Evolutionary conservation across 2,797 vertebrate species (phyloP), one percentile per base, ranked within the genome.

Genomic region (Gobio occitaniae): DNA sequence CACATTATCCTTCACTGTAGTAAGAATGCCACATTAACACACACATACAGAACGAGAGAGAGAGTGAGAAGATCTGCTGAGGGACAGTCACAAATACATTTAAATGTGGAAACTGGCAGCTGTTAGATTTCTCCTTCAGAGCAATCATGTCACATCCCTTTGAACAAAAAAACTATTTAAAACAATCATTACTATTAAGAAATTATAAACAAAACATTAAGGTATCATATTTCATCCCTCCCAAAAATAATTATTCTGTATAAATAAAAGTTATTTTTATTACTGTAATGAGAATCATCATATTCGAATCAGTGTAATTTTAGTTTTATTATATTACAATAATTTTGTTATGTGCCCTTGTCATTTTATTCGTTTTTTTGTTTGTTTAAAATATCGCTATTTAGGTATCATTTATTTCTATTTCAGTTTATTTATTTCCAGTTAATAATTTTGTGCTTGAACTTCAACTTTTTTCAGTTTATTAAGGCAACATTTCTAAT

Each of bases 1-100:
- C 72, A 54, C 81, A 68, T 91, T 95, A 63, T 93, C 94, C 0
- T 89, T 90, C 59, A 86, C 96, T 96, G 89, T 25, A 83, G 56
- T 13, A 83, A 19, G 16, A 72, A 29, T 29, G 32, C 68, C 44
- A 77, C 16, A 32, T 70, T 76, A 7, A 63, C 48, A 84, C 74
- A 82, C 7, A 21, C 52, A 50, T 6, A 21, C 3, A 36, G n/a
- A 66, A 21, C 1, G 1, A 5, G 13, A 56, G 21, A 75, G 59
- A 15, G 4, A 19, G 21, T n/a, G 15, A 71, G 48, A 77, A 59
- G 1, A n/a, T n/a, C 4, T 4, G 12, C 17, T 21, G 19, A 12
- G 29, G 47, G n/a, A 25, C 68, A 15, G 9, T 69, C 9, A 69
- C 12, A 44, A 12, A 25, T 17, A 44, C 21, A 44, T 77, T 41